Base-by-base conservation (phyloP, 2,113 vertebrate species). In the Pogonocichla stellata region DNA sequence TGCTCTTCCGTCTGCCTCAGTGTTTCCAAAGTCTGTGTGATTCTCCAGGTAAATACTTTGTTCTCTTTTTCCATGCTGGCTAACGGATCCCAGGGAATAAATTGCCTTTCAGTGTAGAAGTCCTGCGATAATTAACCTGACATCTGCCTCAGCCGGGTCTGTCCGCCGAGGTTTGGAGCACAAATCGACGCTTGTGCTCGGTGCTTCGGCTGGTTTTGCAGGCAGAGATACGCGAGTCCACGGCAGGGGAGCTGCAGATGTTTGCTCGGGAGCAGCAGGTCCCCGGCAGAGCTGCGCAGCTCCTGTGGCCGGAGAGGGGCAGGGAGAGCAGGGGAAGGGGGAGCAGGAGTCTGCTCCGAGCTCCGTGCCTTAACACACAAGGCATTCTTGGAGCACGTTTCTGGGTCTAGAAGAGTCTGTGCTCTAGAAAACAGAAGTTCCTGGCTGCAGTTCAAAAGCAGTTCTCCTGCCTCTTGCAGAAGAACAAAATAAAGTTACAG, bases 401-500 rank as follows among this genome's bases (percentile, higher is more conserved):
- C 77, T 81, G 58, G 48, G 45, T 42, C 54, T 50, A 6, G 64
- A 45, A 61, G 26, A 70, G 64, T 28, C 84, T 61, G 2, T 10
- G 20, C 69, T 80, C 64, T 57, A 50, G 86, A 78, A 93, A 88
- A 56, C 65, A 78, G 36, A 95, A 92, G 79, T 93, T 87, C 67
- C 47, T 38, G 36, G 23, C 50, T 56, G n/a, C 42, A 10, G 58
- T 88, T 95, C 28, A 33, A 70, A 83, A 81, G 67, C 50, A 67
- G 47, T n/a, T 89, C 33, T 81, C 25, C 51, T 65, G 72, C 50
- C n/a, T 85, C 43, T 78, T 74, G 80, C 20, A 38, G 47, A 91
- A 90, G 57, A 95, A 94, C 88, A 86, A 75, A 92, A 67, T 66
- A 93, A 97, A 97, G 94, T 97, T 97, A 28, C 25, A 64, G 65